These are phyloP conservation scores for Microtus californicus DNA, from an alignment of 2,797 vertebrate genomes.

Conservation along the genomic window DNA sequence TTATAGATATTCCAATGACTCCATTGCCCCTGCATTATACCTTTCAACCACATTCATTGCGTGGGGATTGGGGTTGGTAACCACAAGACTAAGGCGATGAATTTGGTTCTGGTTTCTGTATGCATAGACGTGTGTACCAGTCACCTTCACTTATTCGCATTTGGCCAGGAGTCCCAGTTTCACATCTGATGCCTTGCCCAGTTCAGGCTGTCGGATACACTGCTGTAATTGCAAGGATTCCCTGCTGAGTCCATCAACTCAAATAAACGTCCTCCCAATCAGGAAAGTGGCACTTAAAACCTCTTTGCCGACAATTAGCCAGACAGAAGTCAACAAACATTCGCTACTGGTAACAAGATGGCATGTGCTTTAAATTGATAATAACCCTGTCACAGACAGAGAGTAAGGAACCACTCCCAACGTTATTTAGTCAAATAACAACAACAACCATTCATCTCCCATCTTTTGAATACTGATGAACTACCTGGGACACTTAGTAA, in stretches of 20 bases:
- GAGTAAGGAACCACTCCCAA: neutral
- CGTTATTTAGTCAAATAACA: neutral
- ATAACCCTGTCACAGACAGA: constrained; percentile 44
- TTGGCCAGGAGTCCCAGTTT: neutral
- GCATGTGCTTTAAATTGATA: constrained; percentile 69
- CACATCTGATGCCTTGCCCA: neutral
- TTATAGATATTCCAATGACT: neutral
- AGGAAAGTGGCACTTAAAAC: constrained; percentile 78
- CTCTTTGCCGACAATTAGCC: constrained; percentile 80
- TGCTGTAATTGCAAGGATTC: constrained; percentile 53
- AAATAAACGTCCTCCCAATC: constrained; percentile 79
- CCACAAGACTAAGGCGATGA: neutral
- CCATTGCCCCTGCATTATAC: no score
- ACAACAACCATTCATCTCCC: neutral
- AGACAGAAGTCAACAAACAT: constrained; percentile 82
- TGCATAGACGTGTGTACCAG: neutral
- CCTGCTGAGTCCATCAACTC: constrained; percentile 72
- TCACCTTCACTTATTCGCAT: constrained; percentile 47
- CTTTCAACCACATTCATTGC: neutral
- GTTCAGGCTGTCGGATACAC: constrained; percentile 38
- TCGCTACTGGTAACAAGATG: constrained; percentile 68
- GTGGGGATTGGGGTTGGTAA: neutral
- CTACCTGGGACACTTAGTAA: neutral
- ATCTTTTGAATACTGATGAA: neutral
- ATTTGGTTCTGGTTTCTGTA: neutral